Evolutionary conservation across 2,113 vertebrate species (phyloP).

Genomic region (Gallinago undulata): DNA sequence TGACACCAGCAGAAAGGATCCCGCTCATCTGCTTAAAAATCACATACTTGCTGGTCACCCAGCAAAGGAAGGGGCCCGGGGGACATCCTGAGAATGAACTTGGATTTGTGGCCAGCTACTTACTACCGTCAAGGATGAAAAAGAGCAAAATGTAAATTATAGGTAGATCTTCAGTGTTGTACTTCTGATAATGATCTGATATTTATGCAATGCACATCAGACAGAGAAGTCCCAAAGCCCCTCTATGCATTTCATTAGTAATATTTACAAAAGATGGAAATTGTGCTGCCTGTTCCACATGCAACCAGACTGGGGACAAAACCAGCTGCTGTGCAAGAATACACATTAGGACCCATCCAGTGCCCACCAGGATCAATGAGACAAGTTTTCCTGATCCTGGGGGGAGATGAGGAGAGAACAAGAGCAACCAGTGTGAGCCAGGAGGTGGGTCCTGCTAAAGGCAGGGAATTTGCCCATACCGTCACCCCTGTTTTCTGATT

Average conservation of each 20-base stretch:
- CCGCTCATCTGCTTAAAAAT: not conserved
- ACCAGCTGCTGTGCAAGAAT: not conserved
- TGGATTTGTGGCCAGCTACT: not conserved
- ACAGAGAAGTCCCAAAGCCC: not conserved
- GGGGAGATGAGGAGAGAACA: not conserved
- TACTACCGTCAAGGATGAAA: not conserved
- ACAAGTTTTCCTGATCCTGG: not conserved
- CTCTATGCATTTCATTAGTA: not conserved
- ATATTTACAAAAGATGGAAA: not conserved
- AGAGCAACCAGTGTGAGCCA: not conserved
- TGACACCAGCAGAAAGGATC: not conserved
- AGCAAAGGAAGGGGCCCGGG: not conserved
- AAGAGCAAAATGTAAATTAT: not conserved
- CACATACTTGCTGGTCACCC: not conserved
- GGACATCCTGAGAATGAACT: not conserved
- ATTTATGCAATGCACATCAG: not conserved
- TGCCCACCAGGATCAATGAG: not conserved
- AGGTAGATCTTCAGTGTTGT: rapidly evolving
- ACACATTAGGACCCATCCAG: not conserved
- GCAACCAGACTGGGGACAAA: not conserved
- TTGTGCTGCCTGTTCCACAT: not conserved
- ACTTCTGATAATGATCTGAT: not conserved
- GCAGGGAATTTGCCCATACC: not conserved
- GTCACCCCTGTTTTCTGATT: not conserved
- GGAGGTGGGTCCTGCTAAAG: not conserved